Base-by-base conservation (phyloP, 2,888 invertebrate species). In the Agriopis marginaria region DNA sequence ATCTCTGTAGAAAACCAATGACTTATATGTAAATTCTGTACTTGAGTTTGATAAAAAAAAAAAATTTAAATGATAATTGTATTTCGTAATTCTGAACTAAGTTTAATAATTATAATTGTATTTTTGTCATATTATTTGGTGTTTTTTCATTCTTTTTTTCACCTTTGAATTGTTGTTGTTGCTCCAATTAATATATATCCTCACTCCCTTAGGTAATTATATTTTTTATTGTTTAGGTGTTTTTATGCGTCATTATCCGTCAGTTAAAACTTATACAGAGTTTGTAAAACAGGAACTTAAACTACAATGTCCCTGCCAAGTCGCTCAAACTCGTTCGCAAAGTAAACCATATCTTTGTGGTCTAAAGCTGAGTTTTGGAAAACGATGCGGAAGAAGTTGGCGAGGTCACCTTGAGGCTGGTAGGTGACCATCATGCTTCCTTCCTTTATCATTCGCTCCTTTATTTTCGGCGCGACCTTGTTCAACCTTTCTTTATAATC, bases 381-480 rank as follows among this genome's bases (percentile, higher is more conserved):
- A 61, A 99, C 99, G 77, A 99, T 96, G 70, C 99, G 95, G 95
- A 99, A 99, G 95, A 99, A 99, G 91, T 99, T 99, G 0, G 98
- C 98, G 71, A 96, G 94, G 63, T 96, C 94, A 65, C 97, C 96
- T 76, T 98, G 95, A 0, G 99, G 98, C 83, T 99, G 99, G 88
- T 99, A 99, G 56, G 99, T 99, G 75, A 99, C 97, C 97, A 99
- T 98, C 97, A 99, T 98, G 58, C 97, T 97, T 42, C 99, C 99
- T 85, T 97, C 96, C 86, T 97, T 97, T 95, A 99, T 98, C 99
- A 99, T 99, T 67, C 96, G 95, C 81, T 98, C 98, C 88, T 99
- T 99, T 77, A 99, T 97, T 89, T 96, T 96, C 0, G 99, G 99
- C 0, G 99, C 99, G 54, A 99, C 96, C 90, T 95, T 96, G 86